Base-by-base conservation (phyloP, 1,140 invertebrate genomes). In the Euura saliciscinereae region DNA sequence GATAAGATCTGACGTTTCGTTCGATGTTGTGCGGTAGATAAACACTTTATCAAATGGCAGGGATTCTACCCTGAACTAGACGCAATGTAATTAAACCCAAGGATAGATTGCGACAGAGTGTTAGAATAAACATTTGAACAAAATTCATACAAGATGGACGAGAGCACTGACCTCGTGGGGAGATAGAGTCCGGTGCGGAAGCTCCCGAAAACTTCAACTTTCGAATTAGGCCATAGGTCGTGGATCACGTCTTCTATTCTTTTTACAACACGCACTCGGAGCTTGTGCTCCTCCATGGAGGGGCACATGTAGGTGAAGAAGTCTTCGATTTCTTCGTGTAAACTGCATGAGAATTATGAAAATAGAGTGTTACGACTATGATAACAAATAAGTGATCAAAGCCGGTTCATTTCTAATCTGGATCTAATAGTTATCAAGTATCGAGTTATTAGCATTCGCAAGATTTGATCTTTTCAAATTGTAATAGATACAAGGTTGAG, bases 301-400 rank as follows among this genome's bases (percentile, higher is more conserved):
- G 97, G 97, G 75, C 93, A 93, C 93, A 99, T 98, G 87, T 98
- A 98, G 74, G 91, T 85, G 87, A 94, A 98, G 88, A 99, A 99
- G 87, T 99, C 97, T 86, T 96, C 94, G 76, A 99, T 98, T 89
- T 99, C 98, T 89, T 99, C 93, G 86, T 99, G 97, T 70, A 99
- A 89, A 72, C 97, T 96, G 85, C 28, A 28, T 28, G 28, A 28
- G 28, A 28, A 28, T 28, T 28, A 1, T 28, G 28, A 28, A 28
- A 28, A 28, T 28, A 28, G 28, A 28, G 28, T 1, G 28, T n/a
- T n/a, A 28, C 28, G 28, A 28, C 28, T 28, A 28, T 28, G 28
- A 28, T 28, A 28, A 28, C 1, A 28, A 28, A 28, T 28, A 1
- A 28, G 28, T 28, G 28, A 28, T 28, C 28, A 28, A 28, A 28